phyloP scores from a whole-genome alignment of 2,888 invertebrate species.

The Spilosoma lubricipeda region DNA sequence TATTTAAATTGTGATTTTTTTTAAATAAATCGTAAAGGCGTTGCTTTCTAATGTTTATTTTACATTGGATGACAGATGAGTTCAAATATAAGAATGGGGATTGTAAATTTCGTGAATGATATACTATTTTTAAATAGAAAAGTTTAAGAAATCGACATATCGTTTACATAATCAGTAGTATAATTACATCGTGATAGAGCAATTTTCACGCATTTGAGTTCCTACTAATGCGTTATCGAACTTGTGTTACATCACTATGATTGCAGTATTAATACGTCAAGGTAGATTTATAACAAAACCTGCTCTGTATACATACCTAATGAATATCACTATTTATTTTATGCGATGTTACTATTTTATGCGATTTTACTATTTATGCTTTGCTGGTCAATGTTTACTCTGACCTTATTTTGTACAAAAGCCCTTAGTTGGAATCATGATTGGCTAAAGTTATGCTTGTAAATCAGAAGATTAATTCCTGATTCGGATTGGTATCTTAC shows the following conservation, averaged over 20 bases:
- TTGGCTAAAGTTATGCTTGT: neutral
- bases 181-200: conserved; percentile 19
- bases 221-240: conserved; percentile 15
- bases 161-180: conserved; percentile 6
- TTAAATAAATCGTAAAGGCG: neutral
- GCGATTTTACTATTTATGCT: neutral
- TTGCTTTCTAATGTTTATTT: neutral
- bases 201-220: conserved; percentile 5
- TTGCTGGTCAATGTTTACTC: neutral
- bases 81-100: neutral
- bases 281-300: conserved; percentile 2
- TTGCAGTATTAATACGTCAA: neutral
- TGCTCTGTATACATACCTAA: neutral
- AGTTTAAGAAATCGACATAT: neutral
- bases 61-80: conserved; percentile 2
- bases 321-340: neutral
- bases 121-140: neutral
- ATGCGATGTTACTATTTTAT: neutral
- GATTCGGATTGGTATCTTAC: too few relatives aligned
- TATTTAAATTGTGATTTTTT: neutral
- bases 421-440: neutral
- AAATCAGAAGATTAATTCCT: neutral
- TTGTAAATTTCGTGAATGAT: neutral
- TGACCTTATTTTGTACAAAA: neutral
- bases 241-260: conserved; percentile 24